Evolutionary conservation across 2,888 invertebrate genomes (phyloP).

Genomic region (Deilephila porcellus): DNA sequence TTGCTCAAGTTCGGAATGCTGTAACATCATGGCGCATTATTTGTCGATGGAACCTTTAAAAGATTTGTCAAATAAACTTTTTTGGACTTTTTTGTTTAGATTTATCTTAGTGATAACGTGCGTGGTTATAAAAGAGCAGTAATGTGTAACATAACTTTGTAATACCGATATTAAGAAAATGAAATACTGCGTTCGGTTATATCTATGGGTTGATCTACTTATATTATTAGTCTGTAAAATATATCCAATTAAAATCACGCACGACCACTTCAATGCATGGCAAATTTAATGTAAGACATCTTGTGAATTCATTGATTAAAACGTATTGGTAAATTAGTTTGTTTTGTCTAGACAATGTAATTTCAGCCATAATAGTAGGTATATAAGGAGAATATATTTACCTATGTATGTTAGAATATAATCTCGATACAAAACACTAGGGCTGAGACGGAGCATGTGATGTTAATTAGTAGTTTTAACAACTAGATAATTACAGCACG

Average conservation of each 20-base stretch:
- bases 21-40: slow-evolving; percentile 4
- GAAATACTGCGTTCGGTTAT: not conserved
- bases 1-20: slow-evolving; percentile 28
- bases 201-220: not conserved
- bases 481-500: slow-evolving; percentile 33
- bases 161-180: not conserved
- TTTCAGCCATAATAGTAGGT: slow-evolving; percentile 51
- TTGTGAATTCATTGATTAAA: not conserved
- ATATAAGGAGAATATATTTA: slow-evolving; percentile 30
- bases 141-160: not conserved
- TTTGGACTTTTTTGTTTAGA: not conserved
- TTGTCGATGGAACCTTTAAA: not conserved
- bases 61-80: not conserved
- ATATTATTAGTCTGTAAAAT: not conserved
- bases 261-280: not conserved
- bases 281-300: not conserved
- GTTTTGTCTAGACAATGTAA: slow-evolving; percentile 12
- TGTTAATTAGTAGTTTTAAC: slow-evolving; percentile 24
- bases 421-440: slow-evolving; percentile 1
- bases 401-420: not conserved
- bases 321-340: slow-evolving; percentile 2
- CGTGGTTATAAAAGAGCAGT: not conserved
- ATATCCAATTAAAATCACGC: not conserved
- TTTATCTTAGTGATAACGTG: not conserved
- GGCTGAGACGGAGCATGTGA: slow-evolving; percentile 8